A percentile compares a stretch with the other conserved stretches of the same genome.
Conservation (phyloP, 2,888 invertebrate genomes). For the Cataglyphis livida region DNA sequence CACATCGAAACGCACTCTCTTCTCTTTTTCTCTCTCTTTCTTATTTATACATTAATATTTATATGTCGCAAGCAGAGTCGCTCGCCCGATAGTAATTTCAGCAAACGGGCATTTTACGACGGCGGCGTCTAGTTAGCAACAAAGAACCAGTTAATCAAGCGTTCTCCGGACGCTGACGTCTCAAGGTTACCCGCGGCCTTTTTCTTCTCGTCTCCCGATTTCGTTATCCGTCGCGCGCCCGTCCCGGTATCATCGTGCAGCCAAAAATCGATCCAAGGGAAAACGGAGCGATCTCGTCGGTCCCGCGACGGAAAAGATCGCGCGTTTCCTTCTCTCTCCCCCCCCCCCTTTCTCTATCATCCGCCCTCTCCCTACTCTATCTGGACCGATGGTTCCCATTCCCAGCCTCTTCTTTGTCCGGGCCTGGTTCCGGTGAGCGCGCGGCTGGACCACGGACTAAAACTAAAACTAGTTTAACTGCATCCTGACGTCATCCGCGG, state of each 20-base stretch:
- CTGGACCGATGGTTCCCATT: constrained; percentile 68
- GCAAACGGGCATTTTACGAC: constrained; percentile 55
- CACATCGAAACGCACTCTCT: background rate
- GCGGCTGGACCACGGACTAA: constrained; percentile 79
- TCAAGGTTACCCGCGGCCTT: constrained; percentile 67
- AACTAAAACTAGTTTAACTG: constrained; percentile 85
- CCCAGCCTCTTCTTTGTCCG: constrained; percentile 80
- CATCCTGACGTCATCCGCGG: constrained; percentile 84
- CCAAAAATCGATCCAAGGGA: constrained; percentile 71
- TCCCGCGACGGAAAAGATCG: constrained; percentile 55
- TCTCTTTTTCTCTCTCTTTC: background rate
- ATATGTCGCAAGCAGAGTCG: constrained; percentile 43
- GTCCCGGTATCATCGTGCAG: constrained; percentile 48
- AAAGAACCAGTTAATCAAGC: constrained; percentile 74
- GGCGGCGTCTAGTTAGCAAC: constrained; percentile 59
- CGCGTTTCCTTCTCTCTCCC: background rate
- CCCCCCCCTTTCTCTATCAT: constrained; percentile 15
- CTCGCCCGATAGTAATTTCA: constrained; percentile 55
- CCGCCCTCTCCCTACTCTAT: background rate
- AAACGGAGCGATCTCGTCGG: constrained; percentile 46
- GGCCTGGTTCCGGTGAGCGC: constrained; percentile 59
- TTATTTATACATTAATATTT: constrained; percentile 42
- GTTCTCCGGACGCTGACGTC: constrained; percentile 63
- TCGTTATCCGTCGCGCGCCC: constrained; percentile 6
- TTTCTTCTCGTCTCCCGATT: constrained; percentile 62